Base-by-base conservation (phyloP, 2,113 vertebrate species). In the Sapajus apella region DNA sequence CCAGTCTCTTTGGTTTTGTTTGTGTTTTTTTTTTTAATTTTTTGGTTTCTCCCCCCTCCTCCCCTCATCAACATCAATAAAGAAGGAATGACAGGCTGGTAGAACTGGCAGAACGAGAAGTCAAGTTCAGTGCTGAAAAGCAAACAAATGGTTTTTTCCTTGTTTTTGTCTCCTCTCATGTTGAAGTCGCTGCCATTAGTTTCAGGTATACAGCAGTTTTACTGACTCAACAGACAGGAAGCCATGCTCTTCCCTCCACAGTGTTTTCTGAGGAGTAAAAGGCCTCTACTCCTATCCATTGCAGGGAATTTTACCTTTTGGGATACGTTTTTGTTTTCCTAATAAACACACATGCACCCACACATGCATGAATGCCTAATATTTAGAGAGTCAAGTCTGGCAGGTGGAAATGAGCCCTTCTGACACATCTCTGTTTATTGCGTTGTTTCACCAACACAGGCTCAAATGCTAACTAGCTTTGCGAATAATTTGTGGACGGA, bases 381-480 rank as follows among this genome's bases (percentile, higher is more conserved):
- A 97, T 93, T 88, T 95, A 88, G 97, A 84, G 95, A 97, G 87
- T 94, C 75, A 93, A 98, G 95, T 95, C 77, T 96, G 96, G 79
- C 84, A 91, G 89, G 96, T 97, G 96, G 84, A 97, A 97, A 97
- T 80, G 87, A 94, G 91, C 95, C 94, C 83, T 97, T 92, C 90
- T 97, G 97, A 95, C 96, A 98, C 95, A 95, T 96, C 95, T 98
- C 13, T 97, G 96, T 98, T 98, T 98, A 98, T 97, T 90, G 96
- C 97, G 90, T 95, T 98, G 97, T 98, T 98, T 97, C 91, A 90
- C 92, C 98, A 95, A 97, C 52, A 98, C 94, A 98, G 81, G 97
- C 94, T 97, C 96, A 98, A 98, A 98, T 97, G 92, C 97, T 98
- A 98, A 98, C 27, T 55, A 98, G 96, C 91, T 97, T 98, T 97